Base-by-base conservation (phyloP, 2,113 vertebrate genomes). In the Lycaon pictus region DNA sequence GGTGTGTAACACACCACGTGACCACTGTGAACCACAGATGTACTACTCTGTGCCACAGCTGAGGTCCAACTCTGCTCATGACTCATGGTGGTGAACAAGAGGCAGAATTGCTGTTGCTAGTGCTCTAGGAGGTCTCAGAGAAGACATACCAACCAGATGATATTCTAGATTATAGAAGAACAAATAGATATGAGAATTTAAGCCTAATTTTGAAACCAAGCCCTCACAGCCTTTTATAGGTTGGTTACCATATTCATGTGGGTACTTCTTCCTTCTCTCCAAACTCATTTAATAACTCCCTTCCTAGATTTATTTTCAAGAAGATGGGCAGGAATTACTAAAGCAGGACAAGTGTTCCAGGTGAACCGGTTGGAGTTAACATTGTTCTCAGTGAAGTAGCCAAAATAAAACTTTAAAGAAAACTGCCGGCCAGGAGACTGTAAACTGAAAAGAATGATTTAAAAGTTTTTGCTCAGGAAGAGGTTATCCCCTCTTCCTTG, bases 221-320 rank as follows among this genome's bases (percentile, higher is more conserved):
- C 69, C 79, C 35, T 77, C 82, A 32, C 2, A 53, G 43, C 37
- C 58, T 96, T 90, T 96, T 56, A 20, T 93, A 96, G 69, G 25
- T 74, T 89, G 62, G 86, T 67, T 13, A 53, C 60, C n/a, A 32
- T 96, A 69, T 92, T 96, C 91, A 16, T 65, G 1, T 82, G 67
- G 25, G 27, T 76, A n/a, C 4, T 87, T 97, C 53, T 12, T 95
- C 8, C 92, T 92, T 85, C 22, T 32, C 32, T 93, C 13, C 63
- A 89, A 88, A 95, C 12, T 89, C 27, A 55, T 85, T 96, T 83
- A 79, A 20, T 92, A 92, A 77, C 43, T 95, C 22, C 58, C 96
- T 94, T 82, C 32, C 48, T 93, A 74, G 48, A 77, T 65, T 94
- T 69, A 58, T 92, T 83, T 89, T 56, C 35, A 92, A 91, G 76